Evolutionary conservation across 2,797 vertebrate species (phyloP).

Genomic region (Antrozous pallidus): DNA sequence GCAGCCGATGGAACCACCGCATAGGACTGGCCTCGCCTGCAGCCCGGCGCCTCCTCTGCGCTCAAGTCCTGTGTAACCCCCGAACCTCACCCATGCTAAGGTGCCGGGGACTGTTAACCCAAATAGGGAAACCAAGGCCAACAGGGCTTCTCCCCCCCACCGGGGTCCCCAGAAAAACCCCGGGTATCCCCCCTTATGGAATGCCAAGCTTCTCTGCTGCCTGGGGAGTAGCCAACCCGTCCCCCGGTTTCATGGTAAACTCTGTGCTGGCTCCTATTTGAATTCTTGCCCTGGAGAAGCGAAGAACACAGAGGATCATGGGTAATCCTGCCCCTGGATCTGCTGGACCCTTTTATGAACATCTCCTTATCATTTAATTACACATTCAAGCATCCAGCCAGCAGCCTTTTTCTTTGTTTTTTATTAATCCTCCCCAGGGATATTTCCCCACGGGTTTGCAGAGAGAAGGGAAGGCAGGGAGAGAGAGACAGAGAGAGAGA

Average conservation of each 20-base stretch:
- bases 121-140: rapidly evolving
- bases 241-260: not conserved
- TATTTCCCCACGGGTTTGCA: not conserved
- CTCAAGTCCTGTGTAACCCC: no score
- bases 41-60: not conserved
- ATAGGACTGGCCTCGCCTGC: not conserved
- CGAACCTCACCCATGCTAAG: not conserved
- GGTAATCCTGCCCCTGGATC: not conserved
- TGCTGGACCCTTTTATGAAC: not conserved
- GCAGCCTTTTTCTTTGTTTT: not conserved
- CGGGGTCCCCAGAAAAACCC: not conserved
- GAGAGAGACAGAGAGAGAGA: no score
- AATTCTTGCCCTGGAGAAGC: not conserved
- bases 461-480: not conserved
- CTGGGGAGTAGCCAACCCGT: no score
- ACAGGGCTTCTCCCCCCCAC: not conserved
- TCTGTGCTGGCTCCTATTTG: rapidly evolving
- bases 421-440: not conserved
- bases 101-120: not conserved
- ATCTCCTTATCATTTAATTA: not conserved
- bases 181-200: rapidly evolving
- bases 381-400: no score
- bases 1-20: not conserved
- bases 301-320: not conserved
- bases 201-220: rapidly evolving